These are phyloP conservation scores for Luperina nickerlii DNA, from an alignment of 2,888 invertebrate genomes.

Conservation along the genomic window DNA sequence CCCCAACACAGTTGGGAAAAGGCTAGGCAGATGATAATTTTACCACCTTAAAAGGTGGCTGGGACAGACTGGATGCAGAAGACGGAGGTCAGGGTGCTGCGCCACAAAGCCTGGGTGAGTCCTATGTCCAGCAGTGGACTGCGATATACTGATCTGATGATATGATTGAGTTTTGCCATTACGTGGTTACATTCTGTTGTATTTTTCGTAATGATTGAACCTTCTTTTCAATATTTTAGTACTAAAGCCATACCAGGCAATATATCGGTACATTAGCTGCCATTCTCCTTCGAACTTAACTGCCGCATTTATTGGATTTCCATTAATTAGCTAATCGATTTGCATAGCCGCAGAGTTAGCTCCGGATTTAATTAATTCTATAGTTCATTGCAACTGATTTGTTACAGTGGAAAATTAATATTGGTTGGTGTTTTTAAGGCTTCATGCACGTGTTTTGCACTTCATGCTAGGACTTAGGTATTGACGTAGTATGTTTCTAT, in stretches of 20 bases:
- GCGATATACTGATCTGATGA: too few relatives aligned
- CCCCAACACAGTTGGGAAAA: not conserved
- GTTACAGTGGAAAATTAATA: not conserved
- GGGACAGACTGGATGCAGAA: too few relatives aligned
- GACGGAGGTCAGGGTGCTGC: too few relatives aligned
- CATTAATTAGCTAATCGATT: constrained; percentile 58
- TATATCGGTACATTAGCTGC: constrained; percentile 61
- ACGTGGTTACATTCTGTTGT: not conserved
- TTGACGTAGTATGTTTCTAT: not conserved
- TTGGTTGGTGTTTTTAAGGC: constrained; percentile 4
- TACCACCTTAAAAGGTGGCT: too few relatives aligned
- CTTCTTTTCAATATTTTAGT: constrained; percentile 31
- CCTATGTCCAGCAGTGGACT: too few relatives aligned
- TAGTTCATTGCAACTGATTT: constrained; percentile 22
- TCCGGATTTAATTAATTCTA: constrained; percentile 43
- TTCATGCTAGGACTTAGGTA: not conserved
- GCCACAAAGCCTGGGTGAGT: too few relatives aligned
- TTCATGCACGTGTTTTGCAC: not conserved
- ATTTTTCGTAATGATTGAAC: not conserved
- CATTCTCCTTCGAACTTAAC: constrained; percentile 54
- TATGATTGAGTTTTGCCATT: not conserved
- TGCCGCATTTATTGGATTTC: constrained; percentile 61
- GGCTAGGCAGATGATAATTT: too few relatives aligned
- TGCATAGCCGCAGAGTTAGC: constrained; percentile 51
- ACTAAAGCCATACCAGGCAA: constrained; percentile 32